Evolutionary conservation across 2,888 invertebrate genomes (phyloP).

Genomic region (Palloptera scutellata): DNA sequence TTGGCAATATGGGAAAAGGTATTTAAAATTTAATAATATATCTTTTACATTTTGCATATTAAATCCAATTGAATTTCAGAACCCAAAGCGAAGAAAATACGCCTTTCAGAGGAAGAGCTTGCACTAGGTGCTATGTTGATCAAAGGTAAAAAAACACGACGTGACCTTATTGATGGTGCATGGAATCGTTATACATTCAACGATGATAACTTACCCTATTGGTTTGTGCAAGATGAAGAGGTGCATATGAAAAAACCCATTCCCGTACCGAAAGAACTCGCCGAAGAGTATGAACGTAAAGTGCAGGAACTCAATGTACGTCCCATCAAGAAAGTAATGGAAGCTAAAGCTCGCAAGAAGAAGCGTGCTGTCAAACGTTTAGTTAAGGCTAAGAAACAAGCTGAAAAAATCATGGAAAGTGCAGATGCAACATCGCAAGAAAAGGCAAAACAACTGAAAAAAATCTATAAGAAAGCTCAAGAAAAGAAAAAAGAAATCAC

Average conservation of each 20-base stretch:
- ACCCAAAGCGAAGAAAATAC: conserved; percentile 68
- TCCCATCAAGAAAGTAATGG: conserved; percentile 97
- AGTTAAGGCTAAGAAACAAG: conserved; percentile 94
- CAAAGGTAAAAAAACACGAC: conserved; percentile 86
- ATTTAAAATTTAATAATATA: conserved; percentile 11
- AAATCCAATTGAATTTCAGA: conserved; percentile 32
- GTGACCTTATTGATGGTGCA: conserved; percentile 88
- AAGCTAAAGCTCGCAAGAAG: conserved; percentile 98
- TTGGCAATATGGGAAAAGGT: conserved; percentile 50
- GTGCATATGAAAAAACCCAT: conserved; percentile 85
- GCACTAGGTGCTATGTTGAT: conserved; percentile 93
- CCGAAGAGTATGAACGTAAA: conserved; percentile 84
- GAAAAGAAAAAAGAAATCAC: conserved; percentile 89
- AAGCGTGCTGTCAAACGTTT: conserved; percentile 83
- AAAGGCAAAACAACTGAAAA: conserved; percentile 90
- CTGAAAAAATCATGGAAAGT: conserved; percentile 91
- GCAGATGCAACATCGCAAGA: conserved; percentile 90
- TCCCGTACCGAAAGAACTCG: conserved; percentile 85
- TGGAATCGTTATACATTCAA: conserved; percentile 95
- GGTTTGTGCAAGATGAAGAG: conserved; percentile 95
- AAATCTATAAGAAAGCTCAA: conserved; percentile 90
- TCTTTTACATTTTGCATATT: background rate
- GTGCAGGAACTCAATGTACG: conserved; percentile 88
- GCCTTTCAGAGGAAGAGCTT: conserved; percentile 85
- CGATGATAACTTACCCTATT: conserved; percentile 90